Base-by-base conservation (phyloP, 2,113 vertebrate species). In the Brachyhypopomus gauderio region DNA sequence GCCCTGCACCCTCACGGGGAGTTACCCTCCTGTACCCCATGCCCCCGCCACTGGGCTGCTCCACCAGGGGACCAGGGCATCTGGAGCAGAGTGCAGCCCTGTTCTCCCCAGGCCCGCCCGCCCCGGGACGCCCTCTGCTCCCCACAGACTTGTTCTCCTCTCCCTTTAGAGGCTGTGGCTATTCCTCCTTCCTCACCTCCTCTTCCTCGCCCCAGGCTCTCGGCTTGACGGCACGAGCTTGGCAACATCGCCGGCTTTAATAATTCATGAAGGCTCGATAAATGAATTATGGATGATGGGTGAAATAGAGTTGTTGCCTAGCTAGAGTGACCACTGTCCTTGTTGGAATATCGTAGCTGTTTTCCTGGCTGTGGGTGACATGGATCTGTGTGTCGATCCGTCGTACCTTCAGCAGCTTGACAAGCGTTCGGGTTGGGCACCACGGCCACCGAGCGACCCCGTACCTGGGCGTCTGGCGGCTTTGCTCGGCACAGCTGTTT, bases 81-180 rank as follows among this genome's bases (percentile, higher is more conserved):
- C 94, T 96, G 93, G 95, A 96, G 94, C 94, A 95, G 93, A 96
- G 94, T 85, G 92, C 94, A 88, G 94, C 95, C 91, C 92, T 96
- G 30, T 3, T 30, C n/a, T n/a, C 94, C 95, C 96, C n/a, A 41
- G 34, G 17, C 16, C 55, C 30, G 30, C 30, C 30, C 30, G 30
- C 30, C 30, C 30, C 30, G 30, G 30, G 30, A 30, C 36, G 12
- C 45, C 7, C 16, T 76, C 34, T 75, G 75, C 19, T 64, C 55
- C 55, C 55, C 56, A 75, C 55, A 70, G 73, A 59, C 77, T 38
- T n/a, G 60, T 41, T 71, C 23, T 23, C 30, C 30, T 30, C 30
- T 30, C 30, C 30, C 30, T 30, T 30, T 30, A 30, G 30, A 30
- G 30, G 30, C 30, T 75, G 77, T 79, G 36, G 7, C 62, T 73